phyloP scores from a whole-genome alignment of 2,113 vertebrate species.

The Zosterops lateralis region DNA sequence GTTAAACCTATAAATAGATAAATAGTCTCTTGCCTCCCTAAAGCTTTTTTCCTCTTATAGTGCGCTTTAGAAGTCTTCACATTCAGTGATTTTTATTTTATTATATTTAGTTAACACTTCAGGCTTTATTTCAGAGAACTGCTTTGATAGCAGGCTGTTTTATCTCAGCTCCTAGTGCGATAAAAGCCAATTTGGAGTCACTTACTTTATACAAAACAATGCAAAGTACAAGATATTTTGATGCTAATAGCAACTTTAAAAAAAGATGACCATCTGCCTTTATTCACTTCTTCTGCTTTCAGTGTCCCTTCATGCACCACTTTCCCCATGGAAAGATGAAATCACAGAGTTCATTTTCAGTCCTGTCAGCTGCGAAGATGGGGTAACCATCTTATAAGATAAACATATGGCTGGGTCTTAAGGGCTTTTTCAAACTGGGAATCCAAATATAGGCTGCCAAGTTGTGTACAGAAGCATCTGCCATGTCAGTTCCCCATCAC shows the following conservation, averaged over 20 bases:
- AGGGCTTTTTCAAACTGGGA: neutral
- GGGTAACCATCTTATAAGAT: neutral
- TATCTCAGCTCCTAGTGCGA: slow-evolving; percentile 8
- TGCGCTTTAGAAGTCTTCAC: neutral
- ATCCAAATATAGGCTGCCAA: neutral
- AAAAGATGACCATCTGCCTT: slow-evolving; percentile 21
- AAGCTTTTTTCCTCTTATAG: neutral
- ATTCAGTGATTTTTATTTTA: slow-evolving; percentile 49
- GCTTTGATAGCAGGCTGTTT: slow-evolving; percentile 36
- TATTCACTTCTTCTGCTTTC: neutral
- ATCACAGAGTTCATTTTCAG: neutral
- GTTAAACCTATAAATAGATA: slow-evolving; percentile 40
- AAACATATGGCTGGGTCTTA: slow-evolving; percentile 11
- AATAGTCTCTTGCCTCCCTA: slow-evolving; percentile 19
- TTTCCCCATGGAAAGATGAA: neutral
- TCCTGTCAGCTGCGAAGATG: neutral
- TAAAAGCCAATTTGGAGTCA: slow-evolving; percentile 37
- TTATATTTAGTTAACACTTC: slow-evolving; percentile 33
- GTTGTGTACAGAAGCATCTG: slow-evolving; percentile 3
- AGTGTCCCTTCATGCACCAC: neutral
- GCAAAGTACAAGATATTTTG: slow-evolving; percentile 9
- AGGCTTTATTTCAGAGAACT: slow-evolving; percentile 7
- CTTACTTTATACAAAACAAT: slow-evolving; percentile 32
- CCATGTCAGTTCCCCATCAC: neutral
- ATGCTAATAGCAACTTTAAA: slow-evolving; percentile 13